Evolutionary conservation across 2,797 vertebrate species (phyloP).

Genomic region (Hyperoplus immaculatus): DNA sequence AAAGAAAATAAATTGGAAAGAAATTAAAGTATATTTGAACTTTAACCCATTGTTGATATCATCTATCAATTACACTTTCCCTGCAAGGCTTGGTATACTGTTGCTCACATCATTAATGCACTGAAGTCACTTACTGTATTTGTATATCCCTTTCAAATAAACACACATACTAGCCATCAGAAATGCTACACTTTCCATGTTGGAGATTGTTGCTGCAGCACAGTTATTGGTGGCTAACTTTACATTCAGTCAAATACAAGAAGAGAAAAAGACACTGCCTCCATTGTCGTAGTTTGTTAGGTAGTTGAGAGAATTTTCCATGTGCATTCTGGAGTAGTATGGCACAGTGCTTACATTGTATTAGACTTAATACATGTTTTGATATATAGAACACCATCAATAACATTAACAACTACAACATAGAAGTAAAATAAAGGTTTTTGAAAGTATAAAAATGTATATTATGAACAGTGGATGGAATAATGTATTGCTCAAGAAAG

Average conservation of each 20-base stretch:
- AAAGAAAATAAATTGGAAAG: conserved; percentile 1
- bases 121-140: neutral
- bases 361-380: conserved; percentile 78
- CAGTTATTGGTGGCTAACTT: conserved; percentile 71
- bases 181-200: conserved; percentile 66
- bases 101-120: neutral
- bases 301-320: conserved; percentile 80
- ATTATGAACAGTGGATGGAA: conserved; percentile 56
- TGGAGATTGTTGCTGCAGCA: conserved; percentile 75
- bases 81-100: conserved; percentile 16
- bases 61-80: neutral
- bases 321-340: conserved; percentile 75
- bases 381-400: conserved; percentile 79
- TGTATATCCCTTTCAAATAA: neutral
- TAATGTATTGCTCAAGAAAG: conserved; percentile 85
- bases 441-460: conserved; percentile 68
- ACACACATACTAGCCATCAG: conserved; percentile 12
- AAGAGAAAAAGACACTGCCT: conserved; percentile 63
- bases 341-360: conserved; percentile 86
- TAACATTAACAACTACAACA: conserved; percentile 74
- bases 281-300: conserved; percentile 68
- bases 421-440: conserved; percentile 69
- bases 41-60: neutral
- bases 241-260: conserved; percentile 81
- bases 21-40: neutral